A percentile compares a stretch with the other conserved stretches of the same genome.
Evolutionary conservation across 2,888 invertebrate genomes (phyloP).

Genomic region (Epiblema foenella): DNA sequence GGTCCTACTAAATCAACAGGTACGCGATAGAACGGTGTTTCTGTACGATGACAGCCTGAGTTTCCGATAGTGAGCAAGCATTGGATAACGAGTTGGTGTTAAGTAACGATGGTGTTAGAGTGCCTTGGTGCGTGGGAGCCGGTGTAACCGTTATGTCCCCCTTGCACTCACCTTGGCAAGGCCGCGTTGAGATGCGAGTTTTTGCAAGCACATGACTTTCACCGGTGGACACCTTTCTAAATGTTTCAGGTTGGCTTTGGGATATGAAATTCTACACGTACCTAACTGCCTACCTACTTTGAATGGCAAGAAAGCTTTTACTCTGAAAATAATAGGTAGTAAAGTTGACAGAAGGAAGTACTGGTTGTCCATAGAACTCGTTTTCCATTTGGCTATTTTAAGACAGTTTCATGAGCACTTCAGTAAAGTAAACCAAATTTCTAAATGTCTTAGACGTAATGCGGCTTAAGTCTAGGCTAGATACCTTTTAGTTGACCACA

Average conservation of each 20-base stretch:
- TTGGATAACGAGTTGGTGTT: constrained; percentile 31
- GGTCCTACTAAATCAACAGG: constrained; percentile 50
- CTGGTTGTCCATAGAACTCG: background rate
- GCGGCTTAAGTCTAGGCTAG: background rate
- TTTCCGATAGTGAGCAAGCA: constrained; percentile 4
- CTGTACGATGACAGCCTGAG: constrained; percentile 44
- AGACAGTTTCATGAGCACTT: background rate
- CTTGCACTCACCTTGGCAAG: constrained; percentile 84
- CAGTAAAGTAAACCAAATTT: background rate
- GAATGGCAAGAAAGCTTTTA: constrained; percentile 7
- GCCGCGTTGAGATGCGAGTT: constrained; percentile 80
- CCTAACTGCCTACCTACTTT: constrained; percentile 6
- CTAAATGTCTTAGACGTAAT: background rate
- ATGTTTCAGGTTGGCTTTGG: constrained; percentile 61
- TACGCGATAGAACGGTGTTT: constrained; percentile 49
- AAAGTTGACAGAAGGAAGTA: background rate
- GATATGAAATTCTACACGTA: constrained; percentile 41
- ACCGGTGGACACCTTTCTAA: constrained; percentile 83
- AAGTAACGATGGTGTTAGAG: constrained; percentile 36
- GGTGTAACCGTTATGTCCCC: constrained; percentile 81
- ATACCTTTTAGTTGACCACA: background rate
- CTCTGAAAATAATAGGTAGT: background rate
- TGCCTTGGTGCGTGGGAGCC: constrained; percentile 47
- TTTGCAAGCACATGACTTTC: constrained; percentile 84
- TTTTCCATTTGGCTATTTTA: background rate